phyloP scores from a whole-genome alignment of 2,113 vertebrate species.

The Seriola quinqueradiata region DNA sequence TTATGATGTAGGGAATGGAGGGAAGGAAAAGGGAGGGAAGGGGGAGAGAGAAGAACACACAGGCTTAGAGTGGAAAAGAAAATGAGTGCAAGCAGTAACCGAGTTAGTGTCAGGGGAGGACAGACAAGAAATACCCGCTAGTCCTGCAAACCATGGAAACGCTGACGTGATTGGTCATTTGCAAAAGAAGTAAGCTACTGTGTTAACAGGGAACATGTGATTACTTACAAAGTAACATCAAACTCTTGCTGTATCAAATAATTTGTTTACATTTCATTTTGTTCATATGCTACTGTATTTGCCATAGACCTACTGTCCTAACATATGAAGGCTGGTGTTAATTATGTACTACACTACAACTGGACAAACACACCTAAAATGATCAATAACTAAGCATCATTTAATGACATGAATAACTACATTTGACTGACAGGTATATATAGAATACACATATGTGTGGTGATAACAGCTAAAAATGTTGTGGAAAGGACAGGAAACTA shows the following conservation, averaged over 20 bases:
- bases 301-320: not conserved
- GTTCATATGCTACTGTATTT: not conserved
- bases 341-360: not conserved
- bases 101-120: constrained; percentile 72
- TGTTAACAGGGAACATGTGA: constrained; percentile 31
- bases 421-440: constrained; percentile 29
- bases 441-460: constrained; percentile 38
- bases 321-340: not conserved
- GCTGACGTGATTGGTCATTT: constrained; percentile 43
- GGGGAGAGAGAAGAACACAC: constrained; percentile 76
- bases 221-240: constrained; percentile 33
- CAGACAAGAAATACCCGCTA: constrained; percentile 46
- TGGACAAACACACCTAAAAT: not conserved
- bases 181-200: constrained; percentile 22
- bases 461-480: constrained; percentile 70
- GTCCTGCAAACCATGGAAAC: constrained; percentile 50
- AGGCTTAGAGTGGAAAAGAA: constrained; percentile 77
- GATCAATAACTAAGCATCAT: constrained; percentile 3
- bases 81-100: constrained; percentile 75
- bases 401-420: constrained; percentile 33
- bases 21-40: not conserved
- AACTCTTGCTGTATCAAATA: constrained; percentile 7
- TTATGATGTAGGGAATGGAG: constrained; percentile 2
- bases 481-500: constrained; percentile 32
- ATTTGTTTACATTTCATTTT: constrained; percentile 10